These are phyloP conservation scores for Tiaroga cobitis DNA, from an alignment of 2,797 vertebrate genomes.

Conservation along the genomic window DNA sequence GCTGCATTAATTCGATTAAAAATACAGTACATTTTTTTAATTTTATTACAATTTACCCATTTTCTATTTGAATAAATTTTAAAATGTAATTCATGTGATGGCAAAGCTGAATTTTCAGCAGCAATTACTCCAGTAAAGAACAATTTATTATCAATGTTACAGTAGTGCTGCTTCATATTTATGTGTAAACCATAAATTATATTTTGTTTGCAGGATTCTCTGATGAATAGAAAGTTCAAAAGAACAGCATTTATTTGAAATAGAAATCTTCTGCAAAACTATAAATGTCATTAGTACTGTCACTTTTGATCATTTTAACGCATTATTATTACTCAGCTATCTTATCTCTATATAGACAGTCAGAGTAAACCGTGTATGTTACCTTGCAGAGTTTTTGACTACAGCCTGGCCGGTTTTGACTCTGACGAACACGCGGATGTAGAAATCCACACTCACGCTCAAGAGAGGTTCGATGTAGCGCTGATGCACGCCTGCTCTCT, in stretches of 20 bases:
- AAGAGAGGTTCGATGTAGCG: slow-evolving; percentile 88
- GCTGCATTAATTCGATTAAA: background rate
- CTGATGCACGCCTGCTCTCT: slow-evolving; percentile 88
- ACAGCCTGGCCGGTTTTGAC: slow-evolving; percentile 87
- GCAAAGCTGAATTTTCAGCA: no score
- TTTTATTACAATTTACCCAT: no score
- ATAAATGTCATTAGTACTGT: background rate
- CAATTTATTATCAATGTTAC: no score
- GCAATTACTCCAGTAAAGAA: no score
- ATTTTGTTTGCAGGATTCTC: no score
- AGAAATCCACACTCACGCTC: slow-evolving; percentile 89
- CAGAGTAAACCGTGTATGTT: background rate
- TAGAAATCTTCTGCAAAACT: background rate
- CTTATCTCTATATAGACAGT: background rate
- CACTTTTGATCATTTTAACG: background rate
- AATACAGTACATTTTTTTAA: no score
- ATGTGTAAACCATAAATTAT: no score
- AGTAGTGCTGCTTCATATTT: no score
- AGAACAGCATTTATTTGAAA: background rate
- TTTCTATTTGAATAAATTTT: no score
- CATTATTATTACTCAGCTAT: background rate
- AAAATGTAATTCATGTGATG: no score
- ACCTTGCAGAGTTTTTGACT: slow-evolving; percentile 93
- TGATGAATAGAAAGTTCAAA: no score
- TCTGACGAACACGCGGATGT: slow-evolving; percentile 88